Evolutionary conservation across 1,140 invertebrate genomes (phyloP), one percentile per base, ranked within the genome.

Genomic region (Diploscapter pachys): DNA sequence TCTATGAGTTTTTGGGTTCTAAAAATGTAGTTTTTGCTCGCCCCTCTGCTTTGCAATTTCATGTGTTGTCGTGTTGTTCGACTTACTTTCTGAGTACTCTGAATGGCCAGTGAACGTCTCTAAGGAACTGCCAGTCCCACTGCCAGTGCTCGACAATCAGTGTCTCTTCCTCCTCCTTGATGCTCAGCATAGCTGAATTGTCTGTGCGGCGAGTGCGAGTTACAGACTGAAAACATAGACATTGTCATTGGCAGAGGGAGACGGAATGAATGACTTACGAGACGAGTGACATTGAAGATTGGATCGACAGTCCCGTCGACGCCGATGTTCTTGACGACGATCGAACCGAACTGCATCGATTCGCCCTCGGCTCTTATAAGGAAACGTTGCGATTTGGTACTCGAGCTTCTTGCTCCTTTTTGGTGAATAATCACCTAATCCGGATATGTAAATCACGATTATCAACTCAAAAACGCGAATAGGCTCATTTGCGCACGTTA

Each of bases 81-180:
- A 71, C 31, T 9, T 6, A 83, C 82, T 75, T 78, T 63, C 82
- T 67, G 4, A 83, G 76, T 9, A 83, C 67, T 4, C 82, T 79
- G 13, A 85, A 78, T 8, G 82, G 82, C 82, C 82, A 83, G 50
- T 80, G 78, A 61, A 80, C 72, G 65, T 83, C 82, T n/a, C 61
- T 71, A 62, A 73, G 82, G 57, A 73, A 73, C 9, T 75, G 66
- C 82, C 82, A 83, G 63, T 83, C 82, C 77, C 81, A 83, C 48
- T 85, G 82, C 84, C 84, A 83, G 69, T 85, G 82, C 51, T 83
- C 75, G 48, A 83, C 56, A 13, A 72, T 9, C 48, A 80, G 75
- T 13, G 61, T 55, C 2, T 74, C 71, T 13, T 65, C 73, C n/a
- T 59, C 54, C 11, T 69, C 65, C 11, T 68, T 55, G 5, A 52